Evolutionary conservation across 2,797 vertebrate genomes (phyloP), one percentile per base, ranked within the genome.

Genomic region (Tapera naevia): DNA sequence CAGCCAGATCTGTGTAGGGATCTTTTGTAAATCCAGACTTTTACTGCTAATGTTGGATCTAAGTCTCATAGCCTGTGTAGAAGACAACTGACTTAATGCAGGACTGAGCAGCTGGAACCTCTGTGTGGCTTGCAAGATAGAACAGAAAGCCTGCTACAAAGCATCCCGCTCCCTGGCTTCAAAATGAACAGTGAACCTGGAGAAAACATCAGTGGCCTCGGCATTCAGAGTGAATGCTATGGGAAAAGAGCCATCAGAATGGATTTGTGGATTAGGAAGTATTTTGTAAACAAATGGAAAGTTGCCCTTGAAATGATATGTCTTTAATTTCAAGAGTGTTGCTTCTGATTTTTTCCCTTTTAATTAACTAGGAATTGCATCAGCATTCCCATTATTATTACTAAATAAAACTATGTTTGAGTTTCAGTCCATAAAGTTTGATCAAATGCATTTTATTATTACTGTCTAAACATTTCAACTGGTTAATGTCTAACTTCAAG

Each of bases 391-490:
- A 61, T 88, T 88, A 96, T 94, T 96, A 95, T 95, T 96, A 91
- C 93, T 89, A 93, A 95, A 93, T 75, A 95, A 94, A 94, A 66
- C 69, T 86, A 64, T 96, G 85, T 97, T 96, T 96, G 93, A 97
- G 91, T 96, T 97, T 93, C 94, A 95, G 84, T 92, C 91, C 91
- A 91, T 95, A 94, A 97, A 96, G 89, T 69, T 92, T 50, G 80
- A 93, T 84, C 91, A 78, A 97, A 95, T 95, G 94, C 74, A 62
- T 96, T 94, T 96, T 94, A 95, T 74, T 86, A 58, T 92, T 95
- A 89, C 91, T 94, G 86, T 94, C 91, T 95, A 96, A 97, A 96
- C 93, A 96, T 95, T 96, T 96, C 61, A 86, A 72, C 83, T 86
- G 45, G 94, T 96, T 97, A 96, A 97, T 96, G 71, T 39, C 91